These are phyloP conservation scores for Notechis scutatus DNA, from an alignment of 2,113 vertebrate species.

Conservation along the genomic window DNA sequence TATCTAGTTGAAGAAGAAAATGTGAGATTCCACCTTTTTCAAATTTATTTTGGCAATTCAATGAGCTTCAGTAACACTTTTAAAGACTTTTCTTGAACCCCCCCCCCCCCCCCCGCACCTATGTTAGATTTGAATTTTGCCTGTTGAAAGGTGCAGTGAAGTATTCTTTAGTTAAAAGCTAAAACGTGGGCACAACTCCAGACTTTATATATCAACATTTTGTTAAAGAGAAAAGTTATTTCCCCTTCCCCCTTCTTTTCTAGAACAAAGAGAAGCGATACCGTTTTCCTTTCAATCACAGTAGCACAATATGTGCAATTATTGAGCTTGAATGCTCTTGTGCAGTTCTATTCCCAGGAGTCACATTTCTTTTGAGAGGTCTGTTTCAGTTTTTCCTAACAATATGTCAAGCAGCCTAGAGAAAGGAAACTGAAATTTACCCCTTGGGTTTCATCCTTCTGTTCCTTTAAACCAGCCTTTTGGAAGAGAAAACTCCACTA, in stretches of 20 bases:
- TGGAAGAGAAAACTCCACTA: conserved; percentile 2
- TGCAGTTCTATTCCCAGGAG: conserved; percentile 58
- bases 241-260: not conserved
- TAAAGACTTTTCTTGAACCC: not conserved
- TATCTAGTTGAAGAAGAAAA: not conserved
- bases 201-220: not conserved
- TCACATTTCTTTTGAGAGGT: conserved; percentile 55
- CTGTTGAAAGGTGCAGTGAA: not conserved
- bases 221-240: conserved; percentile 17
- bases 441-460: conserved; percentile 43
- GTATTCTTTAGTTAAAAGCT: not conserved
- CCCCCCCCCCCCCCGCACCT: not conserved
- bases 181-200: not conserved
- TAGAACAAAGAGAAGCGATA: conserved; percentile 36
- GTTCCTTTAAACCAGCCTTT: conserved; percentile 24
- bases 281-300: conserved; percentile 48
- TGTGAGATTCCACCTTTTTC: not conserved
- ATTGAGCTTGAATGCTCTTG: conserved; percentile 57
- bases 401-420: conserved; percentile 53
- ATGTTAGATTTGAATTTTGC: not conserved
- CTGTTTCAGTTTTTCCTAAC: conserved; percentile 51
- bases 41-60: not conserved
- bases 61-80: not conserved
- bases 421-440: conserved; percentile 55
- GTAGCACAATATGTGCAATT: conserved; percentile 54